A percentile compares a stretch with the other conserved stretches of the same genome.
Evolutionary conservation across 2,113 vertebrate genomes (phyloP).

Genomic region (Probosciger aterrimus): DNA sequence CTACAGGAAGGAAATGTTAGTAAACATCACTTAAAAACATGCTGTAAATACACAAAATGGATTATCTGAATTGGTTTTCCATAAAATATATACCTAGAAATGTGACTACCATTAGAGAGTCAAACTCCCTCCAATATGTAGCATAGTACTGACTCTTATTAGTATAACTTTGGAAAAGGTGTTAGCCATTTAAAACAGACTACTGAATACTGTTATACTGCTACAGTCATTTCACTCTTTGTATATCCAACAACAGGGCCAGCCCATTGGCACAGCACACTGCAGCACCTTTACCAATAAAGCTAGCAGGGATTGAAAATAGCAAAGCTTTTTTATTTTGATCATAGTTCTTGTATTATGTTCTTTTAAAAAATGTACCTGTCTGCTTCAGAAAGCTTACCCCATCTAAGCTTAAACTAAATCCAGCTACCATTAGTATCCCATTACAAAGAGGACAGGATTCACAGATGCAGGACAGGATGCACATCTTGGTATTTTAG

Average conservation of each 20-base stretch:
- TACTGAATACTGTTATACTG: background rate
- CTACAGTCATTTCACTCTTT: background rate
- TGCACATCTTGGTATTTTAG: background rate
- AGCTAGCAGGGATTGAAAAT: background rate
- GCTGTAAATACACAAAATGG: background rate
- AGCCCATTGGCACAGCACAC: background rate
- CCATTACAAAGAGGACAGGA: background rate
- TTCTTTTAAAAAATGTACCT: background rate
- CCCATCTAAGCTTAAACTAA: background rate
- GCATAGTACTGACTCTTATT: background rate
- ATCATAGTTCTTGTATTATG: background rate
- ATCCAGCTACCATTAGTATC: fast-evolving
- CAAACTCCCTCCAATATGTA: background rate
- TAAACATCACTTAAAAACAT: background rate
- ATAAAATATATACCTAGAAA: background rate
- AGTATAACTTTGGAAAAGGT: background rate
- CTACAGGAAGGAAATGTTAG: background rate
- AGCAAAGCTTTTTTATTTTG: background rate
- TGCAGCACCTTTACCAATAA: background rate
- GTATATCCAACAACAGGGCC: background rate
- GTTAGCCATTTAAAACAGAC: background rate
- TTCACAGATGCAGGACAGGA: too few relatives aligned
- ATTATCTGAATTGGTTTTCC: background rate
- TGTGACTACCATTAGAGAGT: background rate
- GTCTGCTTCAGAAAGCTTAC: background rate